Conservation (phyloP, 2,888 invertebrate genomes). For the Orthosia cruda region DNA sequence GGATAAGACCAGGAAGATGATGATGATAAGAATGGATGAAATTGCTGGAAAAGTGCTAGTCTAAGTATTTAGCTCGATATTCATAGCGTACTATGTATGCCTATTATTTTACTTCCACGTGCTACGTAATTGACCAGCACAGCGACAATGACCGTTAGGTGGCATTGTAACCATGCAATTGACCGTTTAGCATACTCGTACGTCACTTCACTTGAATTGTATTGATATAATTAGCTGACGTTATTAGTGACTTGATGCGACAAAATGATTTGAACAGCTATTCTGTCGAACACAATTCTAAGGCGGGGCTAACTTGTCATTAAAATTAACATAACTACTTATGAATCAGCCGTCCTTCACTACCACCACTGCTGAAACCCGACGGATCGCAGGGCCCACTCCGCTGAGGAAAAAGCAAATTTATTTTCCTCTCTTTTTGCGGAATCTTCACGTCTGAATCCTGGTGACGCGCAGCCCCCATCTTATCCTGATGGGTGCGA, state of each 20-base stretch:
- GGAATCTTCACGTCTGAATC: too few relatives aligned
- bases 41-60: too few relatives aligned
- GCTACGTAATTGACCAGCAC: not conserved
- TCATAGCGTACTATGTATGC: not conserved
- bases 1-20: too few relatives aligned
- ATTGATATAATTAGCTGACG: not conserved
- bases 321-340: not conserved
- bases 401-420: too few relatives aligned
- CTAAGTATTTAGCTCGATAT: not conserved
- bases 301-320: not conserved
- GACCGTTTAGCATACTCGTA: constrained; percentile 1
- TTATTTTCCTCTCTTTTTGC: too few relatives aligned
- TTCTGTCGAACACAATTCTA: not conserved
- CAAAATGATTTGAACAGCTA: not conserved
- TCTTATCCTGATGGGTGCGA: too few relatives aligned
- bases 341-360: too few relatives aligned
- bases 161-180: constrained; percentile 17
- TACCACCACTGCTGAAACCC: too few relatives aligned
- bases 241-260: not conserved
- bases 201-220: constrained; percentile 7
- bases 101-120: not conserved
- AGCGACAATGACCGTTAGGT: constrained; percentile 11
- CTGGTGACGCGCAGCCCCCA: too few relatives aligned
- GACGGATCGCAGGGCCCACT: too few relatives aligned
- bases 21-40: too few relatives aligned